Evolutionary conservation across 2,113 vertebrate genomes (phyloP), one percentile per base, ranked within the genome.

Genomic region (Oreochromis aureus): DNA sequence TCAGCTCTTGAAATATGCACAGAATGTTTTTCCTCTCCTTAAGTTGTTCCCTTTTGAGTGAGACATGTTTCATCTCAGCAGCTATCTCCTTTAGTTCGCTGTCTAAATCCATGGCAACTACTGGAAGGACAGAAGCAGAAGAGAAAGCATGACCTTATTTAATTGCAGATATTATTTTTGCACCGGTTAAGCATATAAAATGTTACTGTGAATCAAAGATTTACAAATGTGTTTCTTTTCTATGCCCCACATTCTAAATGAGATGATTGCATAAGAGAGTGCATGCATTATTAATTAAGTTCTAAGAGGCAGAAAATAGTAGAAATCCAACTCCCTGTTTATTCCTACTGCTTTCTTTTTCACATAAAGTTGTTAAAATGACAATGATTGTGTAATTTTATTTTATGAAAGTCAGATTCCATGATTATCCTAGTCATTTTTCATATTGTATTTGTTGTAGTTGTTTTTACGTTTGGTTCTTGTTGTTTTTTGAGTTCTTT

Each of bases 1-100:
- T 89, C 84, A 96, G 83, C 6, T 96, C 93, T 39, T 92, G 81
- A 53, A 95, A 73, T 32, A 95, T 30, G 7, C 6, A 24, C 63
- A 93, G 51, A n/a, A 95, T 36, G 19, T 88, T 92, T 27, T 71
- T 91, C 39, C 87, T 91, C 41, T 96, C 90, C 6, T 9, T 30
- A n/a, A 96, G 89, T 44, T 95, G 89, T 34, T 89, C 80, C 48
- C 7, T 89, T 44, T 73, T 86, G 1, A 94, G 13, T 1, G 89
- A 90, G n/a, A 95, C 6, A 4, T 59, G 3, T 6, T 69, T 88
- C 32, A 96, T 15, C 24, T 96, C 92, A 10, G 4, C 2, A 1
- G 41, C 32, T 22, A 94, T 80, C 2, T 27, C 53, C 4, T 84
- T 13, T n/a, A 87, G 9, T 55, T 93, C 78, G 0, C 4, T n/a